Percentiles rank a stretch among this genome's conserved stretches.
Evolutionary conservation across 1,140 invertebrate genomes (phyloP).

Genomic region (Coenobita brevimanus): DNA sequence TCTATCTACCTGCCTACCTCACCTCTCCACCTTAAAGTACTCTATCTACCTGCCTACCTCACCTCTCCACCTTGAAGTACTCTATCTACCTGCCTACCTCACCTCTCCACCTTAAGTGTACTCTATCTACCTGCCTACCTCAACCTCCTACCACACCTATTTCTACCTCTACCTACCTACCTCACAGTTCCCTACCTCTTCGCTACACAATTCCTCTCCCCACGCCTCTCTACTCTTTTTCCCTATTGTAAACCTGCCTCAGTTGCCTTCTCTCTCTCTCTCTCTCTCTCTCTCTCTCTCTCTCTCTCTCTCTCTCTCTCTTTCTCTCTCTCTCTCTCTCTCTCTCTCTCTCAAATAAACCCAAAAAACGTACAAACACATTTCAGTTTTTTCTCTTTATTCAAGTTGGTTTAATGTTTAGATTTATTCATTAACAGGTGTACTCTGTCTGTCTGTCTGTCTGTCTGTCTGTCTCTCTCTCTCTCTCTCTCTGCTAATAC

Average conservation of each 20-base stretch:
- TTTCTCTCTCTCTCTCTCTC: background rate
- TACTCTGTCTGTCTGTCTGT: no score
- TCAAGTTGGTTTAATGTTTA: no score
- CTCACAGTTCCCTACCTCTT: background rate
- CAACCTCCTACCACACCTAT: background rate
- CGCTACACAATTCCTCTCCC: background rate
- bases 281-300: background rate
- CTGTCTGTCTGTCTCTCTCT: no score
- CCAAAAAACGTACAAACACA: no score
- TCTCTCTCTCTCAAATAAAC: conserved; percentile 1
- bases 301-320: background rate
- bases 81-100: background rate
- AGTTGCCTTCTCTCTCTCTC: background rate
- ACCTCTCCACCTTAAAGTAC: no score
- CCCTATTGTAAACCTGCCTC: background rate
- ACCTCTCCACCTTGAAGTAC: no score
- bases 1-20: no score
- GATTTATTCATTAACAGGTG: no score
- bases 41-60: no score
- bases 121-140: no score
- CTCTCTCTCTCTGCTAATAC: no score
- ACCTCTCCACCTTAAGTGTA: background rate
- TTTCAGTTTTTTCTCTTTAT: no score
- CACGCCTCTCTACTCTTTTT: background rate
- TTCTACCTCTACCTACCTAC: background rate